phyloP scores from a whole-genome alignment of 1,140 invertebrate species.

The Pararge aegeria region DNA sequence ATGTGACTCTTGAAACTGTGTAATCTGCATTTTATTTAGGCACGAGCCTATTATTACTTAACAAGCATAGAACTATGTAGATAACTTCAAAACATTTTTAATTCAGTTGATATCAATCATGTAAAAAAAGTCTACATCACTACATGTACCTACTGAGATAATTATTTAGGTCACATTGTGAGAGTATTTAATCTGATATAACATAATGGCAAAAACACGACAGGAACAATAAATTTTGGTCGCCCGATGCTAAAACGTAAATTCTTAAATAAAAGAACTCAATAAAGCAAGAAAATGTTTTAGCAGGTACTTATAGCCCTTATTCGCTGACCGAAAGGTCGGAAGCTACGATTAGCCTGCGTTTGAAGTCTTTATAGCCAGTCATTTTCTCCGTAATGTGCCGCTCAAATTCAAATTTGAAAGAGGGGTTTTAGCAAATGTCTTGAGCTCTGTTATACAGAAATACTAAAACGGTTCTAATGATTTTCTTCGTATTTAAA shows the following conservation, averaged over 20 bases:
- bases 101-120: too few relatives aligned
- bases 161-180: too few relatives aligned
- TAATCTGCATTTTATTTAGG: too few relatives aligned
- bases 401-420: conserved; percentile 71
- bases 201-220: not conserved
- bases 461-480: conserved; percentile 45
- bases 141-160: too few relatives aligned
- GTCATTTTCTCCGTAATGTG: conserved; percentile 71
- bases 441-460: conserved; percentile 48
- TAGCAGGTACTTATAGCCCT: conserved; percentile 53
- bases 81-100: too few relatives aligned
- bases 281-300: conserved; percentile 56
- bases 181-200: not conserved
- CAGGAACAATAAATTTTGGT: not conserved
- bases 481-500: conserved; percentile 33
- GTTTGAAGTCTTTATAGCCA: conserved; percentile 75
- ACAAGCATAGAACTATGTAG: too few relatives aligned
- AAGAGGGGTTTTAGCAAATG: conserved; percentile 51
- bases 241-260: not conserved
- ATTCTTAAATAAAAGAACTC: conserved; percentile 19
- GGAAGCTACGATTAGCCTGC: conserved; percentile 74
- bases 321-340: conserved; percentile 60
- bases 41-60: too few relatives aligned
- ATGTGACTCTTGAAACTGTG: too few relatives aligned
- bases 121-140: too few relatives aligned